Percentiles rank a stretch among this genome's conserved stretches.
Conservation (phyloP, 1,140 invertebrate species). For the Ceratina japonica region DNA sequence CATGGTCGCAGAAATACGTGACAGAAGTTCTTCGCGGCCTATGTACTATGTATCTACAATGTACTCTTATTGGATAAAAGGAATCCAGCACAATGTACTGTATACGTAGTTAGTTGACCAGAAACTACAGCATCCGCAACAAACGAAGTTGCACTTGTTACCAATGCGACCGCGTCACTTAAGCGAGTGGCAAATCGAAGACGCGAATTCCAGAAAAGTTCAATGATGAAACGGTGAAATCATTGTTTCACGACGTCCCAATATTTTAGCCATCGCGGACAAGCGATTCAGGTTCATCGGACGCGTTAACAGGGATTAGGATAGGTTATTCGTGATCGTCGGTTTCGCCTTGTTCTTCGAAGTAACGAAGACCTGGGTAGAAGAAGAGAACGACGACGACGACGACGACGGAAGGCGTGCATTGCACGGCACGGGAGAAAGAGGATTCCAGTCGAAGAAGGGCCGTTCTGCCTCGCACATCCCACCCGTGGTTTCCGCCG, state of each 20-base stretch:
- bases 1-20: too few species aligned
- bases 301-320: not conserved
- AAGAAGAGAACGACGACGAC: too few species aligned
- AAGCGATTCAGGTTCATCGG: not conserved
- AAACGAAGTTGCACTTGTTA: slow-evolving; percentile 46
- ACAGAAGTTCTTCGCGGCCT: not conserved
- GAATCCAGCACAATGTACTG: not conserved
- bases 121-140: slow-evolving; percentile 28
- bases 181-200: slow-evolving; percentile 31
- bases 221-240: slow-evolving; percentile 6
- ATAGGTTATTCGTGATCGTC: slow-evolving; percentile 3
- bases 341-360: slow-evolving; percentile 34
- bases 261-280: not conserved
- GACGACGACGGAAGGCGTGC: slow-evolving; percentile 49
- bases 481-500: slow-evolving; percentile 78
- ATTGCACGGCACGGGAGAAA: slow-evolving; percentile 50
- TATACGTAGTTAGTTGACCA: not conserved
- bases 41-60: not conserved
- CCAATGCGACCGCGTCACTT: not conserved
- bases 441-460: slow-evolving; percentile 66
- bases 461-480: slow-evolving; percentile 69
- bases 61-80: not conserved
- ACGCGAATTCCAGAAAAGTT: not conserved
- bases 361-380: slow-evolving; percentile 34
- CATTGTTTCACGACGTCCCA: not conserved